Evolutionary conservation across 2,888 invertebrate species (phyloP).

Genomic region (Lissocephala sabroskyi): DNA sequence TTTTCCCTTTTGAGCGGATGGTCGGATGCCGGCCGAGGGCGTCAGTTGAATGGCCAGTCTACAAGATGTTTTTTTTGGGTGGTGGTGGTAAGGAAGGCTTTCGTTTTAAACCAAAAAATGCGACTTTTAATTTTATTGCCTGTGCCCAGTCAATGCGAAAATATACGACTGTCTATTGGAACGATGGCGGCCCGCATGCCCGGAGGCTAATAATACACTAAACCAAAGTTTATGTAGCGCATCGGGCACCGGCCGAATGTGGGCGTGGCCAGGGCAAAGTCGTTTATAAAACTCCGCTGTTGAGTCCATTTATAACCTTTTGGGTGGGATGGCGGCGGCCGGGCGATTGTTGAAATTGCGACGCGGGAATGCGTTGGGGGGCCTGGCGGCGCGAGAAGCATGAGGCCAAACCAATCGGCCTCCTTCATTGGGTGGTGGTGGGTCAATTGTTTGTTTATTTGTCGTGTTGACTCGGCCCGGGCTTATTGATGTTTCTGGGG

Average conservation of each 20-base stretch:
- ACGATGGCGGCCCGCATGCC: neutral
- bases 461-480: too few relatives aligned
- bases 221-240: constrained; percentile 4
- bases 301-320: constrained; percentile 1
- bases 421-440: too few relatives aligned
- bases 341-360: neutral
- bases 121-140: constrained; percentile 8
- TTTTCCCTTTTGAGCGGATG: neutral
- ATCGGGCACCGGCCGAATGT: neutral
- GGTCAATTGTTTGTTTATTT: too few relatives aligned
- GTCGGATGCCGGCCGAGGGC: too few relatives aligned
- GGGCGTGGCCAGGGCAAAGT: neutral
- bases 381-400: too few relatives aligned
- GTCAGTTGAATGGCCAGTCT: constrained; percentile 3
- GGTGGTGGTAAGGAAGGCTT: neutral
- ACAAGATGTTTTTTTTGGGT: neutral
- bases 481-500: neutral
- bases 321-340: neutral
- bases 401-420: too few relatives aligned
- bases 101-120: constrained; percentile 3
- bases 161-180: constrained; percentile 4
- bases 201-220: constrained; percentile 3
- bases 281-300: neutral
- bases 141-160: constrained; percentile 4
- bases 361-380: too few relatives aligned